Base-by-base conservation (phyloP, 1,140 invertebrate species). In the Metaphire vulgaris region DNA sequence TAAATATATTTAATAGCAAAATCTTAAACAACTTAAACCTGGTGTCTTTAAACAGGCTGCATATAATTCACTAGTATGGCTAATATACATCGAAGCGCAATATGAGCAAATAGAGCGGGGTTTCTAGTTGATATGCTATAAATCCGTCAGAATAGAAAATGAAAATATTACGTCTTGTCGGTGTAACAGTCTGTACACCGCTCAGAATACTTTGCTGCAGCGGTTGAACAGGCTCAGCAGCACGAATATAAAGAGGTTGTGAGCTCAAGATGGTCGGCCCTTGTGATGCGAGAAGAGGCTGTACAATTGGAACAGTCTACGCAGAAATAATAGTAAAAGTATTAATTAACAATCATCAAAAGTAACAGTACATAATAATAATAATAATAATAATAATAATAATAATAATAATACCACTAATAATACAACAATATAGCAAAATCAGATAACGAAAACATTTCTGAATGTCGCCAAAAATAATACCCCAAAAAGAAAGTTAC, bases 161-260 rank as follows among this genome's bases (percentile, higher is more conserved):
- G 21, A 56, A 56, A 12, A 56, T 56, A 6, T 56, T 56, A 56
- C 41, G 41, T 21, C 41, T 56, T 21, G 41, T 56, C 21, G 6
- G 41, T 6, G 41, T 56, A 56, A 56, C 41, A 6, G 41, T 56
- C 41, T 56, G 41, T 12, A 56, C 41, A 56, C 21, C 21, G 41
- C 41, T 21, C 41, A 56, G 6, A 21, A 56, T 56, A 21, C 41
- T 21, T 64, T 41, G 32, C 28, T 73, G 72, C 12, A 32, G 69
- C 2, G 69, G 31, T 26, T 31, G 28, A 2, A 73, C 28, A 2
- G 72, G 26, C 14, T 73, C 72, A 26, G 72, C 72, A 21, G 72
- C 56, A 16, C 72, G 32, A 0, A 73, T 73, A 34, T 73, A 73
- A 1, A 73, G 72, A 34, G 72, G 72, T 26, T 73, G 72, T 15